Base-by-base conservation (phyloP, 2,888 invertebrate species). In the Tethea ocularis region DNA sequence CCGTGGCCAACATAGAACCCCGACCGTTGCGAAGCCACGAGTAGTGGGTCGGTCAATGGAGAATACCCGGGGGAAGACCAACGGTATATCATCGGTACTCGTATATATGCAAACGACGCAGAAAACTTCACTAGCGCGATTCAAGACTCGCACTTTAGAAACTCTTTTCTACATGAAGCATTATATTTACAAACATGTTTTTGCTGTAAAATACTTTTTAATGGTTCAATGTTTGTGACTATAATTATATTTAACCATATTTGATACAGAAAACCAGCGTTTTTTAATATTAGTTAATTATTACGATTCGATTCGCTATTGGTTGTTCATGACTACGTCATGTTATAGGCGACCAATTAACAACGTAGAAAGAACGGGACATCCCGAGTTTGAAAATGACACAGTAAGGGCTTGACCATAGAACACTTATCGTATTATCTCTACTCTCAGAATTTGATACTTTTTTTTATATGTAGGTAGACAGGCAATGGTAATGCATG, bases 11-110 rank as follows among this genome's bases (percentile, higher is more conserved):
- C 33, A 20, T n/a, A 33, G 33, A 53, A 17, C 41, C 41, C 53
- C 17, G 13, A 53, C 17, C 29, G n/a, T 6, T 53, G n/a, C 53
- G 33, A 53, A 33, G 53, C 53, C 53, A 33, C 29, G 53, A 53
- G 20, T 13, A 53, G 53, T 17, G 23, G 29, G 29, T 53, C 53
- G 53, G 53, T 53, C 53, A 24, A 53, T 53, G 53, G 33, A 53
- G 33, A 53, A 20, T 20, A 33, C 53, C 53, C 53, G 17, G 53
- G 53, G 53, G 53, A 53, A 33, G 53, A 33, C 53, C 53, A 29
- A 33, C 20, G 6, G 29, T 17, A 8, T 4, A 41, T 5, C n/a
- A 23, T 24, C 20, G 7, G 0, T 33, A n/a, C n/a, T 23, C 24
- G 23, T 56, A 56, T 56, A 22, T 56, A 56, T 38, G 15, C n/a